Evolutionary conservation across 2,888 invertebrate species (phyloP).

Genomic region (Patella caerulea): DNA sequence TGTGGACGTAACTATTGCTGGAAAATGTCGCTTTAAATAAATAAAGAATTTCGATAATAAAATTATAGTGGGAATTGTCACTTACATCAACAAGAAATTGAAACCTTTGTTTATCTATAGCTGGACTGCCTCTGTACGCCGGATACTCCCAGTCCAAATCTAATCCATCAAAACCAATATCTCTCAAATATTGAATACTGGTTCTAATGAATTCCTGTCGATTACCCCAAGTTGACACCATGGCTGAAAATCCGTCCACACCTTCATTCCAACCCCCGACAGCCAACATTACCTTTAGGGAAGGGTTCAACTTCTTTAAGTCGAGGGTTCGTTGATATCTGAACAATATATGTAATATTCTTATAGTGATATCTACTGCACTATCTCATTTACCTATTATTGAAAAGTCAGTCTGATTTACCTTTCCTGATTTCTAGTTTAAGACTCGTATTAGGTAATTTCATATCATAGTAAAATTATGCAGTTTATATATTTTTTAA

Average conservation of each 20-base stretch:
- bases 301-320: slow-evolving; percentile 64
- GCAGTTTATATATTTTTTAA: background rate
- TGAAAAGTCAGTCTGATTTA: too few relatives aligned
- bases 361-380: background rate
- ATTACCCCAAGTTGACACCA: slow-evolving; percentile 20
- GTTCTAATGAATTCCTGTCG: slow-evolving; percentile 23
- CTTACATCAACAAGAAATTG: slow-evolving; percentile 51
- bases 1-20: too few relatives aligned
- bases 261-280: slow-evolving; percentile 96
- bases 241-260: slow-evolving; percentile 73
- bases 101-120: slow-evolving; percentile 57
- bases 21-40: too few relatives aligned
- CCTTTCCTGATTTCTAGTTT: too few relatives aligned
- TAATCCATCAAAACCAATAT: slow-evolving; percentile 83
- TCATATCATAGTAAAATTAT: background rate
- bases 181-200: slow-evolving; percentile 39
- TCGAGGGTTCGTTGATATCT: slow-evolving; percentile 24
- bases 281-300: slow-evolving; percentile 85
- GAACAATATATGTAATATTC: background rate
- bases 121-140: slow-evolving; percentile 57
- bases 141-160: slow-evolving; percentile 97
- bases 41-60: too few relatives aligned
- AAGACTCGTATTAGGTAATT: too few relatives aligned
- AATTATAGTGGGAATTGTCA: background rate
- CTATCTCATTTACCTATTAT: too few relatives aligned